These are phyloP conservation scores for Pseudeuparius sepicola DNA, from an alignment of 2,888 invertebrate genomes.

Conservation along the genomic window DNA sequence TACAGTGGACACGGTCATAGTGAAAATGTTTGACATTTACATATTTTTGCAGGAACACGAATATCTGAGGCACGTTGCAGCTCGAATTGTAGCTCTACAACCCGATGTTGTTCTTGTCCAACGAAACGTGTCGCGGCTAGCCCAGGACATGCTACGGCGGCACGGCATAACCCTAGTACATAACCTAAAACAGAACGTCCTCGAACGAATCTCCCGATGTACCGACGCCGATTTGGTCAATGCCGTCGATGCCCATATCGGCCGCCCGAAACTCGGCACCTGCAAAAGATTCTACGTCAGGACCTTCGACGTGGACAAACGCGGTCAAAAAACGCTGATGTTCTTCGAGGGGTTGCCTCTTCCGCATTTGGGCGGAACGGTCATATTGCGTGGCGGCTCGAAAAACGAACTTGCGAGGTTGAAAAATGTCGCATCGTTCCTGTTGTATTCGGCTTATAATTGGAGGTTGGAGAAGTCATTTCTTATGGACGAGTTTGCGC, in stretches of 20 bases:
- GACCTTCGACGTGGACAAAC: slow-evolving; percentile 45
- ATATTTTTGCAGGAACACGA: slow-evolving; percentile 72
- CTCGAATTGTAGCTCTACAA: slow-evolving; percentile 70
- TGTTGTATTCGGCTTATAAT: slow-evolving; percentile 81
- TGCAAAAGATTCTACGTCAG: slow-evolving; percentile 74
- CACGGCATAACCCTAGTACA: slow-evolving; percentile 77
- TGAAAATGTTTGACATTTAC: too few species aligned
- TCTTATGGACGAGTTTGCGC: slow-evolving; percentile 76
- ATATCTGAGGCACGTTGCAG: slow-evolving; percentile 75
- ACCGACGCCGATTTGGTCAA: slow-evolving; percentile 77
- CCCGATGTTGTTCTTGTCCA: slow-evolving; percentile 87
- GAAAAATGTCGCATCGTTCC: slow-evolving; percentile 71
- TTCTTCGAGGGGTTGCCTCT: slow-evolving; percentile 85
- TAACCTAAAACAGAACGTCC: slow-evolving; percentile 72
- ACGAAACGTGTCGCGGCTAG: slow-evolving; percentile 71
- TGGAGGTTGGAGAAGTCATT: slow-evolving; percentile 89
- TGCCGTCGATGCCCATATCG: slow-evolving; percentile 80
- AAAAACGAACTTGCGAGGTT: slow-evolving; percentile 66
- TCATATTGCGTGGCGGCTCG: slow-evolving; percentile 71
- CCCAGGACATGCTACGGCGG: slow-evolving; percentile 75
- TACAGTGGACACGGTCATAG: too few species aligned
- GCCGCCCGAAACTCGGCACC: slow-evolving; percentile 70
- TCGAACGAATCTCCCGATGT: slow-evolving; percentile 69
- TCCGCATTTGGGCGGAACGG: slow-evolving; percentile 75
- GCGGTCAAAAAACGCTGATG: slow-evolving; percentile 76